Percentiles rank a stretch among this genome's conserved stretches.
Evolutionary conservation across 1,140 invertebrate species (phyloP).

Genomic region (Berghia stephanieae): DNA sequence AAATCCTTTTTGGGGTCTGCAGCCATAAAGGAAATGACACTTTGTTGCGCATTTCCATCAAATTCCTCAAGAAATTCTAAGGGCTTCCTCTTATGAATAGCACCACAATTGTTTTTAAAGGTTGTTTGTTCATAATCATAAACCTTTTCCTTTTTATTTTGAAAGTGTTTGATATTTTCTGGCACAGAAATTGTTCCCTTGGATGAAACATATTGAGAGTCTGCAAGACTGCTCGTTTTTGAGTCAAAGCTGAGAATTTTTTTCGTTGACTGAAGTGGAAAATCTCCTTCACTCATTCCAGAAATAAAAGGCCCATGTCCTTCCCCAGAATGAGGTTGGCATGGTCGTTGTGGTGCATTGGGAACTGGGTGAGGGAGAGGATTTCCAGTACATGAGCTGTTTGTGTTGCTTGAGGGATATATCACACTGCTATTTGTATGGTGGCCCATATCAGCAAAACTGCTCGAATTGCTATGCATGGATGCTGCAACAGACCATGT

Average conservation of each 20-base stretch:
- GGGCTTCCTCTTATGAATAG: neutral
- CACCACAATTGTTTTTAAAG: no score
- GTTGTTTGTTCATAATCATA: no score
- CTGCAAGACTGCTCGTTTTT: constrained; percentile 28
- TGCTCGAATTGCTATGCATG: neutral
- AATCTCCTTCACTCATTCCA: constrained; percentile 40
- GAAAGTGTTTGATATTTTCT: neutral
- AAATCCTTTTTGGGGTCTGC: constrained; percentile 4
- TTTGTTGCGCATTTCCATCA: neutral
- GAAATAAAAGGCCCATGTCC: constrained; percentile 29
- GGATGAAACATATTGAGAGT: neutral
- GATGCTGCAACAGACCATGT: neutral
- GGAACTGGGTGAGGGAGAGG: neutral
- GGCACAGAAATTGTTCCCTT: neutral
- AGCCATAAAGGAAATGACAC: neutral
- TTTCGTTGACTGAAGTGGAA: constrained; percentile 54
- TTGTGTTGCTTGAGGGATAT: constrained; percentile 15
- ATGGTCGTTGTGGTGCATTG: neutral
- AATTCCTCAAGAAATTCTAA: constrained; percentile 4
- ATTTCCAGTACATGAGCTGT: constrained; percentile 40
- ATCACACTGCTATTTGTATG: no score
- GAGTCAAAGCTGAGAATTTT: constrained; percentile 51
- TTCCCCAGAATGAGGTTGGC: constrained; percentile 5
- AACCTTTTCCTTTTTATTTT: no score
- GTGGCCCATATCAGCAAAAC: neutral